Evolutionary conservation across 2,113 vertebrate genomes (phyloP).

Genomic region (Eulemur rufifrons): DNA sequence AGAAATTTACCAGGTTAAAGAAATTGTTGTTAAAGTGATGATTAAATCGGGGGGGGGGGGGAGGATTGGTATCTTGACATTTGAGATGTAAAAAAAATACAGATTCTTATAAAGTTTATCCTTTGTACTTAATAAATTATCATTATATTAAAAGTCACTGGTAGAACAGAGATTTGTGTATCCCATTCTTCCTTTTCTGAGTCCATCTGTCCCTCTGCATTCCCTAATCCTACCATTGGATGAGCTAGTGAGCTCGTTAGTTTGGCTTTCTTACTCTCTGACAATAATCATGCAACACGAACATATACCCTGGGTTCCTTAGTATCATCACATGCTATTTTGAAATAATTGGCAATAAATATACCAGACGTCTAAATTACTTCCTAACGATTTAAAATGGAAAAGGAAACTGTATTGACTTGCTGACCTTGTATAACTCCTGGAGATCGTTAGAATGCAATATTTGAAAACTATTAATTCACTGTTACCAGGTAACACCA

Average conservation of each 20-base stretch:
- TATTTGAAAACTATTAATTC: neutral
- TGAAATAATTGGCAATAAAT: constrained; percentile 31
- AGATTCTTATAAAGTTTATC: neutral
- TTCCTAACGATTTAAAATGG: neutral
- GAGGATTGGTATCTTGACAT: neutral
- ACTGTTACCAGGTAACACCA: neutral
- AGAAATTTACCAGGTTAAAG: neutral
- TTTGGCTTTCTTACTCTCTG: neutral
- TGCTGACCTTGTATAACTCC: neutral
- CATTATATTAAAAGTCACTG: neutral
- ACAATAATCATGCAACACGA: neutral
- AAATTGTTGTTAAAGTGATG: neutral
- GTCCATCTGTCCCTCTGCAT: neutral
- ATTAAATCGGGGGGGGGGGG: neutral
- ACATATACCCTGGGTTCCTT: neutral
- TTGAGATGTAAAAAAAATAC: neutral
- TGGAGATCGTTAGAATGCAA: neutral
- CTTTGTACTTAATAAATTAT: neutral
- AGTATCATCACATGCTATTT: neutral
- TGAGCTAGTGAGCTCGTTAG: neutral
- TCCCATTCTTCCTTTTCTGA: neutral
- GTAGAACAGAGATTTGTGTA: neutral
- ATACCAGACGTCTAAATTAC: neutral
- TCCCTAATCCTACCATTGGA: neutral
- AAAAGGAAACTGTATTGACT: neutral